A percentile compares a stretch with the other conserved stretches of the same genome.
phyloP scores from a whole-genome alignment of 2,888 invertebrate genomes.

The Vanessa cardui region DNA sequence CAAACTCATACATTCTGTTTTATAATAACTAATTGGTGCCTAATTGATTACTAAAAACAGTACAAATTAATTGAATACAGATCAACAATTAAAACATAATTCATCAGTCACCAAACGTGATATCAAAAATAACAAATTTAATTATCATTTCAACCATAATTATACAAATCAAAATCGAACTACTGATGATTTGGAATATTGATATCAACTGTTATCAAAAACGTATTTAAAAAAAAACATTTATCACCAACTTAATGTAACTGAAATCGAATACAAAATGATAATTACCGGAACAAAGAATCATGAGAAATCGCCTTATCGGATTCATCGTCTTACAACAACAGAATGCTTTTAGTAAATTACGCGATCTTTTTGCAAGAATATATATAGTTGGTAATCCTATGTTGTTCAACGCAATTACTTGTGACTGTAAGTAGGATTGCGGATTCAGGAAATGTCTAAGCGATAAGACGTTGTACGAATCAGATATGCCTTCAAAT shows the following conservation, averaged over 20 bases:
- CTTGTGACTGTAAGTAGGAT: slow-evolving; percentile 43
- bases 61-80: too few species aligned
- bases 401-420: slow-evolving; percentile 50
- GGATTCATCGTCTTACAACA: slow-evolving; percentile 47
- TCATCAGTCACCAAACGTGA: too few species aligned
- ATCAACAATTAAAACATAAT: too few species aligned
- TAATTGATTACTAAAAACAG: too few species aligned
- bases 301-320: slow-evolving; percentile 35
- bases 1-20: too few species aligned
- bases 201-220: background rate
- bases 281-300: slow-evolving; percentile 28
- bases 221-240: background rate
- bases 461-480: background rate
- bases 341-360: slow-evolving; percentile 60
- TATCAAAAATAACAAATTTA: too few species aligned
- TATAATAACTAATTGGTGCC: too few species aligned
- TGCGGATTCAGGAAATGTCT: slow-evolving; percentile 26
- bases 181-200: background rate
- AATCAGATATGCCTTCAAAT: background rate
- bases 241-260: background rate
- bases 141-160: too few species aligned
- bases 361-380: slow-evolving; percentile 44
- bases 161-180: too few species aligned
- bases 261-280: background rate
- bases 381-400: slow-evolving; percentile 45